Conservation (phyloP, 2,797 vertebrate genomes). For the Picus viridis region DNA sequence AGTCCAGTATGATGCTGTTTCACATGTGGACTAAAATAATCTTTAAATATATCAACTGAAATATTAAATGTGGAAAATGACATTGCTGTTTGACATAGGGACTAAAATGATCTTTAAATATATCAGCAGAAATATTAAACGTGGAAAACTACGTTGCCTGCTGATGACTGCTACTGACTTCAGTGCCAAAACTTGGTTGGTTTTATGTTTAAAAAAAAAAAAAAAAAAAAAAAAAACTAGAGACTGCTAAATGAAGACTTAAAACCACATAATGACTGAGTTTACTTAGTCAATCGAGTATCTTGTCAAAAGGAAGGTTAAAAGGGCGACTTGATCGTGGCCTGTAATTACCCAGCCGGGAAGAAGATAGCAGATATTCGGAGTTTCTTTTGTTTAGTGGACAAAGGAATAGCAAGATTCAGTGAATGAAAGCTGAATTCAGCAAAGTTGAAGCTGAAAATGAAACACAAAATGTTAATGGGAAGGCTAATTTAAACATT, state of each 20-base stretch:
- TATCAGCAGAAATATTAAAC: background rate
- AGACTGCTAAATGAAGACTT: background rate
- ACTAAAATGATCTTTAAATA: background rate
- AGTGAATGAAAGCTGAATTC: conserved; percentile 58
- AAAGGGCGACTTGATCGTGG: conserved; percentile 1
- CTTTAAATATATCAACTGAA: background rate
- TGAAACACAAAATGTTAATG: conserved; percentile 51
- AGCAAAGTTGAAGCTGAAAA: conserved; percentile 53
- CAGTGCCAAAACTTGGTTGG: background rate
- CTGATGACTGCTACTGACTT: background rate
- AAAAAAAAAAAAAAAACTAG: no score
- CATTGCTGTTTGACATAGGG: background rate
- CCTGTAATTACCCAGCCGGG: conserved; percentile 30
- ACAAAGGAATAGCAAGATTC: conserved; percentile 57
- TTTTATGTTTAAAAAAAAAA: background rate
- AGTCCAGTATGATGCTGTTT: background rate
- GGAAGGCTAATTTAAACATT: conserved; percentile 57
- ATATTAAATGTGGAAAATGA: background rate
- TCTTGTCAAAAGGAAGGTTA: conserved; percentile 30
- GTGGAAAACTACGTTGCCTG: background rate
- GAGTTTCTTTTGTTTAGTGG: conserved; percentile 49
- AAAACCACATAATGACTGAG: background rate
- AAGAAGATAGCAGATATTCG: conserved; percentile 51
- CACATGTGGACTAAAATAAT: background rate
- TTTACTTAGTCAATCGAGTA: background rate